Base-by-base conservation (phyloP, 2,797 vertebrate species). In the Pangasius sanitwongsei region DNA sequence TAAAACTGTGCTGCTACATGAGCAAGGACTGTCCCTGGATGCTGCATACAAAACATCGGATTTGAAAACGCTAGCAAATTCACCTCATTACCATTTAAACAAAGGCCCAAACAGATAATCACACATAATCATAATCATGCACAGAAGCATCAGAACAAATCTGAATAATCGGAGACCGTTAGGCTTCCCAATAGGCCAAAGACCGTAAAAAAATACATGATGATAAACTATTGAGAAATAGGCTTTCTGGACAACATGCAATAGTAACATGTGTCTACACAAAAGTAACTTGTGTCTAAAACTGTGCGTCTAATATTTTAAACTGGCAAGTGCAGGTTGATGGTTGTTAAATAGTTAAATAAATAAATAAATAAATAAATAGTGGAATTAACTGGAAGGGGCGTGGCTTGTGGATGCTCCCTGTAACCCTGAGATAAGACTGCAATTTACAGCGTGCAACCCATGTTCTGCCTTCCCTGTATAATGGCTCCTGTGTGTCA, bases 11-110 rank as follows among this genome's bases (percentile, higher is more conserved):
- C 28, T 61, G 31, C 80, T 44, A 61, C 34, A 41, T 41, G 28
- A 25, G 9, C 55, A 59, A 80, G 50, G 57, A 15, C 44, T 31
- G 63, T 50, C n/a, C 28, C 9, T 63, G 69, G 31, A 53, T 61
- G 20, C 69, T 53, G 55, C 67, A 37, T 50, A 18, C 57, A 83
- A 53, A 67, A 50, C 82, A 41, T 50, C 25, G 28, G 31, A n/a
- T 55, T 67, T 67, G 16, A 84, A 61, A 48, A 84, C 8, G 59
- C 37, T 61, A 18, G 3, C 7, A 0, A 61, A 25, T 61, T 61
- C 57, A 41, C 55, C 55, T 82, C 55, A 65, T 83, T 83, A 83
- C 48, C 15, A 44, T 83, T 83, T 65, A 83, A 83, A 83, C 41
- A 83, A 48, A 83, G 25, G 41, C 61, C 37, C 28, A n/a, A n/a